Base-by-base conservation (phyloP, 2,113 vertebrate genomes). In the Forbesichthys agassizii region DNA sequence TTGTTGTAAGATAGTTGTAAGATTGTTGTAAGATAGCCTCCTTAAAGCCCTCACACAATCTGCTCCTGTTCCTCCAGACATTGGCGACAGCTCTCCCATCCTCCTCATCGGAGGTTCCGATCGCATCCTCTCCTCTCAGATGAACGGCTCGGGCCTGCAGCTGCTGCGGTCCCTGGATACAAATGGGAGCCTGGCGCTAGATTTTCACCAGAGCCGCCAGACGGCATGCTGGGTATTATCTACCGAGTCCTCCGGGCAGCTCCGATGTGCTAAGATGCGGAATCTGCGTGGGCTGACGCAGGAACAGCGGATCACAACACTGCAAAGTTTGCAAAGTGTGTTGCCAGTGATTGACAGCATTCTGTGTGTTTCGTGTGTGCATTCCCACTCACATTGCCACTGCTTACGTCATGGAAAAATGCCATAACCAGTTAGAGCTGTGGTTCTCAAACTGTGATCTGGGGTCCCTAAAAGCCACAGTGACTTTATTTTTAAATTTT, bases 181-280 rank as follows among this genome's bases (percentile, higher is more conserved):
- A 59, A 96, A 95, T 74, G 91, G 94, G 74, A 90, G 95, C 54
- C 81, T 96, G 73, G 89, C 92, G 1, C 36, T 99, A 86, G 96
- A 97, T 87, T 95, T 93, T 82, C 93, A 90, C 86, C 93, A 94
- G 79, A 93, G 84, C 49, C 94, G 96, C 74, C 94, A 96, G 68
- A 92, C 63, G 0, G 79, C 96, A 18, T 99, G 96, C 81, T 99
- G 97, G 98, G 88, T 95, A n/a, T 91, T 95, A 79, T 92, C 95
- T 1, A 89, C 88, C 33, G 92, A 94, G 8, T 91, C 94, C 83
- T 92, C 93, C 53, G 94, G 94, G 64, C 93, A 92, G 64, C 92
- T 99, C 33, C 95, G 83, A 84, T 99, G 97, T 11, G 86, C 91
- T 66, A 93, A 88, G 82, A 88, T 93, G 49, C 92, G 91, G 67